Evolutionary conservation across 1,140 invertebrate genomes (phyloP), one percentile per base, ranked within the genome.

Genomic region (Micrasema longulum): DNA sequence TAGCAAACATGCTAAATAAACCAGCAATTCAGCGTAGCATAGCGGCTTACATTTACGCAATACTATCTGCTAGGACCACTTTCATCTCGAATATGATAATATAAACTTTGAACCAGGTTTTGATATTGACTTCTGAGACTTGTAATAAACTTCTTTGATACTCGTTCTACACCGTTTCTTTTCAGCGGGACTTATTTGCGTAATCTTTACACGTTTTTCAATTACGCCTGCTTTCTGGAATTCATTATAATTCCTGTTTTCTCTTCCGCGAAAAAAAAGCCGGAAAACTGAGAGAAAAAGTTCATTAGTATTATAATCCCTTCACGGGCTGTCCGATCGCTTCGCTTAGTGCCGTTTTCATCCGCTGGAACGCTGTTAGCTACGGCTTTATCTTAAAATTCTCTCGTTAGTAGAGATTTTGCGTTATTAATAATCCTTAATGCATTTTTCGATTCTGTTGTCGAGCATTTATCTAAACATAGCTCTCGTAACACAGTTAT

Each of bases 271-370:
- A 20, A 35, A 36, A 36, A 57, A 57, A 16, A 36, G 53, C 14
- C n/a, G n/a, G n/a, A n/a, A n/a, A n/a, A n/a, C n/a, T 45, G 20
- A 31, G 9, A 31, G 6, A 57, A 57, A 57, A 57, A 57, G 26
- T 57, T 57, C 53, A 57, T 57, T 57, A 57, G 53, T 57, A 57
- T 36, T 57, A 38, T 57, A 57, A 57, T 57, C 53, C 53, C 12
- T 57, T 38, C 31, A 18, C 53, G 53, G 31, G 31, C n/a, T n/a
- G n/a, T 12, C 26, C 53, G 53, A 57, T 57, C 53, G 36, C 31
- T 57, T 31, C 53, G 53, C n/a, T 12, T 31, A 18, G 53, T 14
- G 48, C 26, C 35, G 53, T 22, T 57, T 20, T 57, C 53, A 57
- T 57, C 53, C 53, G 53, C 7, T 31, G 26, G 53, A 7, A 57